phyloP scores from a whole-genome alignment of 2,888 invertebrate genomes.

The Caenorhabditis sp. region DNA sequence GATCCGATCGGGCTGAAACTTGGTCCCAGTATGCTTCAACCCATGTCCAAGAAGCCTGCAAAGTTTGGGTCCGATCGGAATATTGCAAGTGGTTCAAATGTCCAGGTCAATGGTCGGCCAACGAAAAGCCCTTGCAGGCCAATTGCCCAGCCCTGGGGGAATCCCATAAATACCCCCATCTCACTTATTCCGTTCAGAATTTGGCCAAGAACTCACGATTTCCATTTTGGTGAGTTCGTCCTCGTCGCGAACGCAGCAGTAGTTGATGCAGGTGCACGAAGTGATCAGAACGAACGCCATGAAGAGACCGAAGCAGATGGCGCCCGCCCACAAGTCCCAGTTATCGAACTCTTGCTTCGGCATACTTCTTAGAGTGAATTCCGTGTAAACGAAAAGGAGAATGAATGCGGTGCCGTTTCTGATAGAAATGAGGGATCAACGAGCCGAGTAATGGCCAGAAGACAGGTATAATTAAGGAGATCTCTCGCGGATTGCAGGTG shows the following conservation, averaged over 20 bases:
- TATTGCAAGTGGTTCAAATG: too few relatives aligned
- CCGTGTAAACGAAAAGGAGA: not conserved
- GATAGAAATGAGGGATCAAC: too few relatives aligned
- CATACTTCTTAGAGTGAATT: conserved; percentile 4
- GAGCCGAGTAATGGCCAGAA: not conserved
- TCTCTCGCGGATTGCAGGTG: too few relatives aligned
- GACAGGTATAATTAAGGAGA: not conserved
- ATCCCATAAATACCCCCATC: too few relatives aligned
- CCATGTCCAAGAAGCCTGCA: too few relatives aligned
- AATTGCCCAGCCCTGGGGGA: too few relatives aligned
- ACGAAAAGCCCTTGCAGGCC: too few relatives aligned
- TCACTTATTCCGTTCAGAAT: too few relatives aligned
- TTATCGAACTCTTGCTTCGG: conserved; percentile 47
- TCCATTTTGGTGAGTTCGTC: conserved; percentile 51
- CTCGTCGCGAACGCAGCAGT: conserved; percentile 22
- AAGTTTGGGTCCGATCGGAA: too few relatives aligned
- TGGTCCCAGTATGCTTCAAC: too few relatives aligned
- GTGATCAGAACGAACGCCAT: conserved; percentile 13
- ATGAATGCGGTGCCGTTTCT: not conserved
- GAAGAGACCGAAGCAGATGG: conserved; percentile 25
- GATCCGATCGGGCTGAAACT: too few relatives aligned
- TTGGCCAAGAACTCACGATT: conserved; percentile 26
- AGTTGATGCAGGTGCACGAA: conserved; percentile 33
- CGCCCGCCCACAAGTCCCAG: conserved; percentile 43
- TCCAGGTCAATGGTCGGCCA: too few relatives aligned